Evolutionary conservation across 2,797 vertebrate genomes (phyloP), one percentile per base, ranked within the genome.

Genomic region (Poecile montanus): DNA sequence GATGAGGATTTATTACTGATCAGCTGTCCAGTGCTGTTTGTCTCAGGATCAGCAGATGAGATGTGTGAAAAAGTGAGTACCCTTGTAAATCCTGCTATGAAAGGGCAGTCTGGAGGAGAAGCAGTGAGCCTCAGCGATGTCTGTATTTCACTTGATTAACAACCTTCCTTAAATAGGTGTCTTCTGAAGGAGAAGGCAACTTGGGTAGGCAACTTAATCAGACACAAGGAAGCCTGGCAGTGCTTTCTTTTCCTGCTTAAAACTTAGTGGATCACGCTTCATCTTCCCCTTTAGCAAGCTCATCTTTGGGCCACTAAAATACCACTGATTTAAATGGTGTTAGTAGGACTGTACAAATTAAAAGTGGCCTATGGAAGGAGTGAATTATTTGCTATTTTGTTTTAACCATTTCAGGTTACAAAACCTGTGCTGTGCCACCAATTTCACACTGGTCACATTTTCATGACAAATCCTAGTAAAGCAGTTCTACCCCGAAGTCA

Each of bases 61-160:
- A 99, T 99, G 99, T 99, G 99, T 98, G 98, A 99, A 82, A 98
- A 97, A 97, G 99, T 99, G 88, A 97, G 95, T 91, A 85, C 22
- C 29, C 47, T 22, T 71, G 13, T 78, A 57, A 75, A 77, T 66
- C n/a, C 38, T 66, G 57, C 70, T 47, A 2, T 13, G 47, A 58
- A 61, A 51, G 71, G 42, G 32, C n/a, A 67, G 27, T 36, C 11
- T n/a, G 81, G 47, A 68, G 44, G 73, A 68, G 75, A 0, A 72
- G 63, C 67, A 66, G 2, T 14, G 34, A 66, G 34, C 22, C n/a
- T 58, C 61, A 48, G 65, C 56, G 57, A 21, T 0, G 2, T 34
- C 67, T 80, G 13, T 48, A 15, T 12, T 79, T 51, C 20, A 47
- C 27, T 63, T 60, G 22, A 60, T 51, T 38, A 57, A 70, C 53